A percentile compares a stretch with the other conserved stretches of the same genome.
These are phyloP conservation scores for Semicossyphus pulcher DNA, from an alignment of 2,113 vertebrate genomes.

Conservation along the genomic window DNA sequence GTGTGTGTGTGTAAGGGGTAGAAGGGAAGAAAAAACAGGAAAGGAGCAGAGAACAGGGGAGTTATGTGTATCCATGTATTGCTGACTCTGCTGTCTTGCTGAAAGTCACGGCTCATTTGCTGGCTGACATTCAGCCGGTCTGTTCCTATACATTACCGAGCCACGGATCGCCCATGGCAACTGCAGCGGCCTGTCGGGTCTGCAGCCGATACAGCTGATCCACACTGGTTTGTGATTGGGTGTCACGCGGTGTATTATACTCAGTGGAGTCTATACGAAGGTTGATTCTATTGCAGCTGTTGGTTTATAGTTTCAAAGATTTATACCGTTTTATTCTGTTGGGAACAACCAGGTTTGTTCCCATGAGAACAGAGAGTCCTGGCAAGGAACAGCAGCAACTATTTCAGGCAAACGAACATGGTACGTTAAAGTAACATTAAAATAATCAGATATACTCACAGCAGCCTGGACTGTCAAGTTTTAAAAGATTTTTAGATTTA, in stretches of 20 bases:
- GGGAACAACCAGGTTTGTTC: too few species aligned
- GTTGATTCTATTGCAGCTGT: not conserved
- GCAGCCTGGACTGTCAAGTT: not conserved
- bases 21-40: slow-evolving; percentile 27
- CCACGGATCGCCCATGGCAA: slow-evolving; percentile 40
- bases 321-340: too few species aligned
- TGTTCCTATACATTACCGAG: slow-evolving; percentile 50
- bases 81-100: slow-evolving; percentile 63
- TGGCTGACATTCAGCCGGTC: slow-evolving; percentile 67
- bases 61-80: slow-evolving; percentile 60
- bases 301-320: too few species aligned
- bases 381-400: too few species aligned
- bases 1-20: not conserved
- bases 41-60: slow-evolving; percentile 37
- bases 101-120: slow-evolving; percentile 75
- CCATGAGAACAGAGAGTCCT: too few species aligned
- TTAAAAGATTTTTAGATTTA: not conserved
- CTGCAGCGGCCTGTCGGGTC: slow-evolving; percentile 29
- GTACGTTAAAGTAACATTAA: not conserved
- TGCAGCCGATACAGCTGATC: slow-evolving; percentile 9
- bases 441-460: not conserved
- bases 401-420: not conserved
- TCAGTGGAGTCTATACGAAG: not conserved
- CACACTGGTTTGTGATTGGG: slow-evolving; percentile 11
- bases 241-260: not conserved